Base-by-base conservation (phyloP, 2,113 vertebrate genomes). In the Apistogramma diplotaenia region DNA sequence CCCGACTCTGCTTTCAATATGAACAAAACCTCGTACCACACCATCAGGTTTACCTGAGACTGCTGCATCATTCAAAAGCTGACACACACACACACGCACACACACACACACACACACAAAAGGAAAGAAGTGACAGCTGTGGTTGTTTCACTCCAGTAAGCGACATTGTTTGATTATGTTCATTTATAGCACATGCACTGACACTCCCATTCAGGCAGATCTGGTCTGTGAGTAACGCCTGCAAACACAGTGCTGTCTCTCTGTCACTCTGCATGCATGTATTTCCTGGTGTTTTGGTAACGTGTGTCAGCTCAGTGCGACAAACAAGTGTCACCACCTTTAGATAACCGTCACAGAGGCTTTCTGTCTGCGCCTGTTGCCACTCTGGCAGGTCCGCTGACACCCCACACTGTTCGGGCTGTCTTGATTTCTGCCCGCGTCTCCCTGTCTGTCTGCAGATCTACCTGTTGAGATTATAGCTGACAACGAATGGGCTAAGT, bases 1-100 rank as follows among this genome's bases (percentile, higher is more conserved):
- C 79, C 19, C 86, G 21, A 6, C 72, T 67, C n/a, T 89, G 61
- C 82, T 82, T 76, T 86, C 25, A 89, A 88, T 74, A 83, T 49
- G 33, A 70, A 21, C 61, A 19, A 23, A 18, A 33, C 13, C 33
- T 72, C 12, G 31, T 72, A 2, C 43, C 18, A 31, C 13, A 40
- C 21, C 31, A 59, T 18, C 57, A 37, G 43, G 55, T 85, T 82
- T 60, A 62, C 70, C 70, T 60, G 19, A 59, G 53, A 83, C 70
- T 81, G 65, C 29, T 73, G 25, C 31, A 75, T 73, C 54, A 82
- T 55, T 70, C 43, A 76, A 16, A 65, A 51, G 6, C 10, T 51
- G 40, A 12, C 58, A 59, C 57, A 58, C n/a, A 8, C 71, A n/a
- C 58, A 37, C 11, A 16, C 27, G 11, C 23, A 51, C 21, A 33